These are phyloP conservation scores for Arctia plantaginis DNA, from an alignment of 2,888 invertebrate species.

Conservation along the genomic window DNA sequence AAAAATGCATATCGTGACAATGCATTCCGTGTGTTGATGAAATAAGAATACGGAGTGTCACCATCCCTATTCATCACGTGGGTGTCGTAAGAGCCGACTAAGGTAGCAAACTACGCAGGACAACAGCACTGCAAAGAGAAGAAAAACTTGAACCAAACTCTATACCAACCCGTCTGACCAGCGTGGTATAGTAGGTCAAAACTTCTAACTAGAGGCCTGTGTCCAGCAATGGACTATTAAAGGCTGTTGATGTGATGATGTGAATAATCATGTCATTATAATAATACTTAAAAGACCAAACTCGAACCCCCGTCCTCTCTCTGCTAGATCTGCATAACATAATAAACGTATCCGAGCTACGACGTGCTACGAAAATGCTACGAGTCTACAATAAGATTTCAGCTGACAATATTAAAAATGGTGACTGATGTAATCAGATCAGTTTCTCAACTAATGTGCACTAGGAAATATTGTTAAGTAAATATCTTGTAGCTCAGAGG, in stretches of 20 bases:
- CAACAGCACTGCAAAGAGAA: too few relatives aligned
- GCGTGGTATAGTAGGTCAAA: too few relatives aligned
- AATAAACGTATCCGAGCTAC: constrained; percentile 40
- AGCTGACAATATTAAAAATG: constrained; percentile 1
- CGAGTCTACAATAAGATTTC: constrained; percentile 25
- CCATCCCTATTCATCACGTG: too few relatives aligned
- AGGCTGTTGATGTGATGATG: not conserved
- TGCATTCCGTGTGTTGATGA: too few relatives aligned
- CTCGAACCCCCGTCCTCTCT: not conserved
- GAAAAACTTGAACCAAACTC: too few relatives aligned
- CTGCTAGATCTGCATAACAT: not conserved
- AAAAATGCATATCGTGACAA: too few relatives aligned
- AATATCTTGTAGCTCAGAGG: constrained; percentile 68
- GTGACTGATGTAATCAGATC: not conserved
- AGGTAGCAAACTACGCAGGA: too few relatives aligned
- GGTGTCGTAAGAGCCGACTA: too few relatives aligned
- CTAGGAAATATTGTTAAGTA: constrained; percentile 36
- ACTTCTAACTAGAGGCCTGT: too few relatives aligned
- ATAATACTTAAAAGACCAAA: not conserved
- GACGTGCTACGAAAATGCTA: constrained; percentile 48
- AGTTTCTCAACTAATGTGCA: constrained; percentile 13
- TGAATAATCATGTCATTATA: not conserved
- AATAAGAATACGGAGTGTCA: too few relatives aligned
- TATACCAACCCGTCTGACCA: too few relatives aligned
- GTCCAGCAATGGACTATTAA: too few relatives aligned